Evolutionary conservation across 1,140 invertebrate genomes (phyloP).

Genomic region (Ips nitidus): DNA sequence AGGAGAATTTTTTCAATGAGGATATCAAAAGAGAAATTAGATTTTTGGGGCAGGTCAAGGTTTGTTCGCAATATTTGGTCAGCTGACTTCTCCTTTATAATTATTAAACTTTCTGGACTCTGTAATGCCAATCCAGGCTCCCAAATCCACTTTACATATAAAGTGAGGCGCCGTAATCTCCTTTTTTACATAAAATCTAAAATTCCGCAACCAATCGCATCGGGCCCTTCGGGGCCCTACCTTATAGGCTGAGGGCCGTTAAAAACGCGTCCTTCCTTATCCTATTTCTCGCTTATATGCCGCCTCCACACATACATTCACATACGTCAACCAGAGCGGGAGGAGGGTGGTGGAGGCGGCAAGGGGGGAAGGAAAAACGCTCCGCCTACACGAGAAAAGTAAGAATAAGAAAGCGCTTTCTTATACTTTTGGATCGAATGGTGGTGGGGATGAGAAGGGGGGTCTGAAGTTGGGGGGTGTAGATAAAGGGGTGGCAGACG

Average conservation of each 20-base stretch:
- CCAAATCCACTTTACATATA: neutral
- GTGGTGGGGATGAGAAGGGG: neutral
- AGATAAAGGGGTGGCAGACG: neutral
- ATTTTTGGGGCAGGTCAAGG: constrained; percentile 16
- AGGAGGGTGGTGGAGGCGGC: neutral
- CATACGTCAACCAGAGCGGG: constrained; percentile 11
- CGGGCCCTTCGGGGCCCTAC: constrained; percentile 11
- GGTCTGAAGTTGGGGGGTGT: neutral
- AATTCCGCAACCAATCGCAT: constrained; percentile 27
- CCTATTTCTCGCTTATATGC: constrained; percentile 15
- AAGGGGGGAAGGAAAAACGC: constrained; percentile 16
- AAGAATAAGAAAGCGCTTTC: constrained; percentile 18
- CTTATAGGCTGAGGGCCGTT: constrained; percentile 20
- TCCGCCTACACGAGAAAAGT: constrained; percentile 1
- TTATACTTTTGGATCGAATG: constrained; percentile 4
- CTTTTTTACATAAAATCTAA: constrained; percentile 32
- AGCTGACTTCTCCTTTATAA: constrained; percentile 15
- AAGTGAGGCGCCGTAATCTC: constrained; percentile 18
- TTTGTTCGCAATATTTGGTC: constrained; percentile 7
- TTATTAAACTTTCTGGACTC: too few relatives aligned
- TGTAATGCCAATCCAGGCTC: too few relatives aligned
- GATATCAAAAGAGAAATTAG: too few relatives aligned
- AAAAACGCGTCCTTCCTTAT: constrained; percentile 21
- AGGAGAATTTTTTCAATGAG: constrained; percentile 20
- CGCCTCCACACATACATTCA: constrained; percentile 23